Evolutionary conservation across 2,797 vertebrate species (phyloP).

Genomic region (Nasua narica): DNA sequence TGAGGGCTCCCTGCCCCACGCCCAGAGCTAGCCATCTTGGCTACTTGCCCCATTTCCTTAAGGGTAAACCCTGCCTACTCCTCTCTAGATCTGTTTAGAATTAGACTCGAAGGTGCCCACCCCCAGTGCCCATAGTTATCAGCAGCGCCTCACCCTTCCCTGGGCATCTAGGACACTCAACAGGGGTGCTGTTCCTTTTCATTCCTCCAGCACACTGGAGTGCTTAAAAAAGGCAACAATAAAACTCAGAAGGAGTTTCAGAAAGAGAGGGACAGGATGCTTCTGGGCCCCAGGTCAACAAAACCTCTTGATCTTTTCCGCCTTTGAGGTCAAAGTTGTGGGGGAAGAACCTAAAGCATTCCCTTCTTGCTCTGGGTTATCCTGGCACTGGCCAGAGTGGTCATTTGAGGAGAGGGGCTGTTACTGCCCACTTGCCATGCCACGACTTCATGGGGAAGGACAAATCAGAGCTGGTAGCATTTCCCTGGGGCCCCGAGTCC

Average conservation of each 20-base stretch:
- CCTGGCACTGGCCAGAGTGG: not conserved
- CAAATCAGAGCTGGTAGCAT: not conserved
- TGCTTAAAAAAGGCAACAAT: not conserved
- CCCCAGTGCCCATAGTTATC: not conserved
- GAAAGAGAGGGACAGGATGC: not conserved
- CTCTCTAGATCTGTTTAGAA: not conserved
- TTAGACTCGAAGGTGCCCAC: not conserved
- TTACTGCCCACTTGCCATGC: not conserved
- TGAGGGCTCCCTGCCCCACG: not conserved
- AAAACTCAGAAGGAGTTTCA: not conserved
- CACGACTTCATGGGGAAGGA: not conserved
- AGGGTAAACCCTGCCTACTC: not conserved
- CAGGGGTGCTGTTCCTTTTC: not conserved
- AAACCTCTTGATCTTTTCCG: not conserved
- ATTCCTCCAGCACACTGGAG: not conserved
- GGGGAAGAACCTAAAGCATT: not conserved
- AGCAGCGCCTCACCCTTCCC: not conserved
- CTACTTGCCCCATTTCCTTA: not conserved
- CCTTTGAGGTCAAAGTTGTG: not conserved
- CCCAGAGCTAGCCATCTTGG: not conserved
- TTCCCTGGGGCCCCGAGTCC: not conserved
- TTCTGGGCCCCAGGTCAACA: not conserved
- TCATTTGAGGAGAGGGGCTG: no score
- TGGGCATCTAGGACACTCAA: not conserved
- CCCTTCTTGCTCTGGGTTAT: not conserved